These are phyloP conservation scores for Epinotia demarniana DNA, from an alignment of 2,888 invertebrate species.

Conservation along the genomic window DNA sequence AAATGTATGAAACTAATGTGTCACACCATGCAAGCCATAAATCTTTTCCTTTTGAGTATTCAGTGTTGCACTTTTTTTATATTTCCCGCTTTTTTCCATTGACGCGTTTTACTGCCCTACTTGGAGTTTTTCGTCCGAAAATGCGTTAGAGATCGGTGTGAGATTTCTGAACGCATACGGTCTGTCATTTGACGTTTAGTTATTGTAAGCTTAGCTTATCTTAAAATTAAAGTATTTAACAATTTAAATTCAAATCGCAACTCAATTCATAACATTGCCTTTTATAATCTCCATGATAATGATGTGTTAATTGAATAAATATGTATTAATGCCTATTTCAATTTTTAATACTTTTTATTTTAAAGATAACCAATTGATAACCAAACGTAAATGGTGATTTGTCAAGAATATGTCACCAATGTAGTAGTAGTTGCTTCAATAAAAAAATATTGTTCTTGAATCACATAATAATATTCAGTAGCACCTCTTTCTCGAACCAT, in stretches of 20 bases:
- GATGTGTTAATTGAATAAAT: not conserved
- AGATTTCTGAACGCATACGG: slow-evolving; percentile 1
- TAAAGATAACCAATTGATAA: slow-evolving; percentile 17
- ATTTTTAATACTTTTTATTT: not conserved
- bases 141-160: no score
- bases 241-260: not conserved
- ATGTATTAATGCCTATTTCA: not conserved
- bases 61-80: not conserved
- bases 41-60: not conserved
- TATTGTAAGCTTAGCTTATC: not conserved
- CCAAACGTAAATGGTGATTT: slow-evolving; percentile 41
- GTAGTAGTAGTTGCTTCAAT: not conserved
- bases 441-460: slow-evolving; percentile 15
- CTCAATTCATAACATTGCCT: not conserved
- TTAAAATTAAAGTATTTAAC: not conserved
- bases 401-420: slow-evolving; percentile 34
- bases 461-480: not conserved
- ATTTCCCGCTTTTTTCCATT: no score
- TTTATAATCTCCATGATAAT: not conserved
- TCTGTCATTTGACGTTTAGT: slow-evolving; percentile 29
- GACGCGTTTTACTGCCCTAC: no score
- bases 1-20: no score
- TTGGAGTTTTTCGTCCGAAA: no score
- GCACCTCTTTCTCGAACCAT: not conserved
- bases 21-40: no score